Evolutionary conservation across 1,140 invertebrate species (phyloP).

Genomic region (Bombus waltoni): DNA sequence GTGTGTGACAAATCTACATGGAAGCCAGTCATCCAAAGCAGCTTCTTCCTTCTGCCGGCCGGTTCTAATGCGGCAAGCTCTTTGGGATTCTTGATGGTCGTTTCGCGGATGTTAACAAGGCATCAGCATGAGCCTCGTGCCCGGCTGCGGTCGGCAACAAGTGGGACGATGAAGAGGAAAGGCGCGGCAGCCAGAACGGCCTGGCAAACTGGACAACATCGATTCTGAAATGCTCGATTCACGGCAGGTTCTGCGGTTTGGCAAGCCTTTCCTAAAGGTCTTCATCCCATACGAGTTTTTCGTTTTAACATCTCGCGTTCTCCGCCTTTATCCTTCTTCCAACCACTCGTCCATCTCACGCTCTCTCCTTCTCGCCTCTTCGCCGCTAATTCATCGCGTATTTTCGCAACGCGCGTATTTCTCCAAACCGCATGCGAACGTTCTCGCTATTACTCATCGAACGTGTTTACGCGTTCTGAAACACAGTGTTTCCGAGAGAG

Average conservation of each 20-base stretch:
- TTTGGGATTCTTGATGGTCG: slow-evolving; percentile 80
- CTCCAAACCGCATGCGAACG: neutral
- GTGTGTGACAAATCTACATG: slow-evolving; percentile 38
- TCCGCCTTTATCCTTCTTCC: neutral
- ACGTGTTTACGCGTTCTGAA: neutral
- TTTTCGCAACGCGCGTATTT: slow-evolving; percentile 1
- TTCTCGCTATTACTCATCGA: neutral
- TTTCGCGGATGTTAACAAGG: slow-evolving; percentile 82
- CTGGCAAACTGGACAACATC: slow-evolving; percentile 42
- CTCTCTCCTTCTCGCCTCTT: too few relatives aligned
- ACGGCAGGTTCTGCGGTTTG: slow-evolving; percentile 64
- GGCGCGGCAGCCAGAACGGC: slow-evolving; percentile 59
- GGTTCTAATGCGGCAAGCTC: slow-evolving; percentile 76
- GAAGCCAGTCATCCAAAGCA: slow-evolving; percentile 40
- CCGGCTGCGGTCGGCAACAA: slow-evolving; percentile 73
- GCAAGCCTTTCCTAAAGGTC: slow-evolving; percentile 38
- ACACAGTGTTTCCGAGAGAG: neutral
- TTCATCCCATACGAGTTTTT: slow-evolving; percentile 25
- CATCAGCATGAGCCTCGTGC: slow-evolving; percentile 80
- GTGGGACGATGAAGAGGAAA: slow-evolving; percentile 62
- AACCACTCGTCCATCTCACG: neutral
- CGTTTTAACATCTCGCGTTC: slow-evolving; percentile 25
- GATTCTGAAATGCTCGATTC: slow-evolving; percentile 64
- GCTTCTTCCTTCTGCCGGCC: slow-evolving; percentile 47
- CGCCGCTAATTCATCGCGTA: neutral